Conservation (phyloP, 2,113 vertebrate genomes). For the Vombatus ursinus region DNA sequence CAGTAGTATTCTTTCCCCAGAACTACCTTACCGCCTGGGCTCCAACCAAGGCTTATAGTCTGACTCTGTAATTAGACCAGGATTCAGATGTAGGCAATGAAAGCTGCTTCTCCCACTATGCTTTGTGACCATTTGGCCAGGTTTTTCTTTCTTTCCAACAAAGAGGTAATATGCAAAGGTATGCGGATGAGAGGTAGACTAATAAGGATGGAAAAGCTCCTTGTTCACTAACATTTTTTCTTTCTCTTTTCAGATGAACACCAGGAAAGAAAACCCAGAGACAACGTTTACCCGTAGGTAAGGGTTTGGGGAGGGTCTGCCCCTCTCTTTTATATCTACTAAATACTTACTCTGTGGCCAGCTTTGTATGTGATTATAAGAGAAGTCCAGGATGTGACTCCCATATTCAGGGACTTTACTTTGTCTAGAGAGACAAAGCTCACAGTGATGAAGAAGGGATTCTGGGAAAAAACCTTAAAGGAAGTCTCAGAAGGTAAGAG, state of each 20-base stretch:
- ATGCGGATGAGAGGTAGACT: neutral
- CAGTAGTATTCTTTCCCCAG: neutral
- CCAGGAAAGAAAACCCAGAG: constrained; percentile 78
- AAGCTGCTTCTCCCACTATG: neutral
- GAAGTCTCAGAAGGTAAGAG: neutral
- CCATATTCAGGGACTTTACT: neutral
- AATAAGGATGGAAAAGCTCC: neutral
- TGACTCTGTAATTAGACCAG: neutral
- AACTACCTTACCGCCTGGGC: neutral
- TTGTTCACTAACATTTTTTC: neutral
- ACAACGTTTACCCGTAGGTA: constrained; percentile 76
- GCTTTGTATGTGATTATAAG: neutral
- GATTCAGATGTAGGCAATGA: neutral
- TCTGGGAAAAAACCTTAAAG: neutral
- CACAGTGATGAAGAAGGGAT: neutral
- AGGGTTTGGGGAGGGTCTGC: neutral
- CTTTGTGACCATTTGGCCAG: neutral
- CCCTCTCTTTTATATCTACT: neutral
- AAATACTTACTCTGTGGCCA: neutral
- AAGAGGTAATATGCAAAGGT: neutral
- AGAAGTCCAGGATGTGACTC: neutral
- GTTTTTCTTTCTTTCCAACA: neutral
- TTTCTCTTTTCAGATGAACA: constrained; percentile 80
- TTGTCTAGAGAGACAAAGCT: neutral
- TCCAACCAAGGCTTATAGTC: neutral